These are phyloP conservation scores for Halcyon badia DNA, from an alignment of 2,797 vertebrate genomes.

Conservation along the genomic window DNA sequence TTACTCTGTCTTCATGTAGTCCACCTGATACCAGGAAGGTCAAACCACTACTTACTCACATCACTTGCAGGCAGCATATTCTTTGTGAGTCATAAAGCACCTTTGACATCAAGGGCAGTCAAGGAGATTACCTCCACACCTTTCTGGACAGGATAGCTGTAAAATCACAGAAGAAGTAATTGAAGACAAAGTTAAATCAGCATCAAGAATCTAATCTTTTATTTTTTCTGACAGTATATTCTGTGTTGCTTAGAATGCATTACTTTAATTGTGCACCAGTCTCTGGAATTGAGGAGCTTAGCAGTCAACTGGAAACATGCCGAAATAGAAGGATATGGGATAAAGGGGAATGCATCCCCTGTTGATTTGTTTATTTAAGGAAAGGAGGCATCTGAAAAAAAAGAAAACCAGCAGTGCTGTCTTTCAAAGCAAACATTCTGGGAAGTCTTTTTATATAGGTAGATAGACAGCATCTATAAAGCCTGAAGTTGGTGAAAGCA, in stretches of 20 bases:
- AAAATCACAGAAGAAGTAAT: slow-evolving; percentile 26
- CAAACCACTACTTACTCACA: slow-evolving; percentile 67
- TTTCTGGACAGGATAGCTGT: slow-evolving; percentile 43
- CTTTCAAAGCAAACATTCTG: slow-evolving; percentile 12
- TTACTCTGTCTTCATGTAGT: slow-evolving; percentile 63
- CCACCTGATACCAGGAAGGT: slow-evolving; percentile 69
- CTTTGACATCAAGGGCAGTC: slow-evolving; percentile 77
- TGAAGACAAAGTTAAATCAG: slow-evolving; percentile 57
- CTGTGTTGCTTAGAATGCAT: slow-evolving; percentile 13
- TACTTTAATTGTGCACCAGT: slow-evolving; percentile 1
- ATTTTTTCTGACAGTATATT: background rate
- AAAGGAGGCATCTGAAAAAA: background rate
- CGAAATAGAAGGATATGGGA: background rate
- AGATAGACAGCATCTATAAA: background rate
- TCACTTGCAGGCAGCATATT: slow-evolving; percentile 64
- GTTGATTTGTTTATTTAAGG: slow-evolving; percentile 36
- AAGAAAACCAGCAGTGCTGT: background rate
- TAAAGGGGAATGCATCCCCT: background rate
- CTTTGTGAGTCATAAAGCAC: slow-evolving; percentile 72
- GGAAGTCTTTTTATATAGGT: slow-evolving; percentile 2
- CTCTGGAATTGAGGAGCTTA: background rate
- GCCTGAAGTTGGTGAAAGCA: background rate
- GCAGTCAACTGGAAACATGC: slow-evolving; percentile 19
- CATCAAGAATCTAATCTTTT: slow-evolving; percentile 20
- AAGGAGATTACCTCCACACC: slow-evolving; percentile 62